Evolutionary conservation across 2,797 vertebrate species (phyloP).

Genomic region (Heliangelus exortis): DNA sequence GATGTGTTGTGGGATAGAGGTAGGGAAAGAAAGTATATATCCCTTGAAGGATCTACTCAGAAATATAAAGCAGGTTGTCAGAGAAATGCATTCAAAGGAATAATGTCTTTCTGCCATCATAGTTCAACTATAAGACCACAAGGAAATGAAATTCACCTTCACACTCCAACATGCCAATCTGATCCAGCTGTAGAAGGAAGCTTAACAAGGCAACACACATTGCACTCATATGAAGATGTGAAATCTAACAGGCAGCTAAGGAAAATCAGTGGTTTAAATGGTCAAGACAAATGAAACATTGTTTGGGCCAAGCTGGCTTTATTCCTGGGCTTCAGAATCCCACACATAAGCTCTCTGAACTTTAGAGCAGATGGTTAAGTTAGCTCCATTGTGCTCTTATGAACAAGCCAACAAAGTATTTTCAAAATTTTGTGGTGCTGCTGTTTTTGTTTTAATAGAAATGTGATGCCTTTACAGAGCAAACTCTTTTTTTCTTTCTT

Average conservation of each 20-base stretch:
- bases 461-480: background rate
- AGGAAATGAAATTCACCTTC: background rate
- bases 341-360: background rate
- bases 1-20: background rate
- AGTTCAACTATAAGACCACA: background rate
- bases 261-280: background rate
- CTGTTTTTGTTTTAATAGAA: background rate
- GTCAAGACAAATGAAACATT: background rate
- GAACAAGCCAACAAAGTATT: background rate
- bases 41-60: background rate
- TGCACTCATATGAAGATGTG: background rate
- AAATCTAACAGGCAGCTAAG: background rate
- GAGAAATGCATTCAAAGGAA: background rate
- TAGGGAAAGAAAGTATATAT: background rate
- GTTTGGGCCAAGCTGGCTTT: constrained; percentile 16
- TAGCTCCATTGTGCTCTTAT: background rate
- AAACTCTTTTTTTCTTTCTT: background rate
- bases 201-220: background rate
- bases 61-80: background rate
- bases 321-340: constrained; percentile 9
- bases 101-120: background rate
- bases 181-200: background rate
- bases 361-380: background rate
- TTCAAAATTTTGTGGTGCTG: background rate
- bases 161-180: background rate